Percentiles rank a stretch among this genome's conserved stretches.
phyloP scores from a whole-genome alignment of 2,113 vertebrate species.

The Coptodon bakossiorum region DNA sequence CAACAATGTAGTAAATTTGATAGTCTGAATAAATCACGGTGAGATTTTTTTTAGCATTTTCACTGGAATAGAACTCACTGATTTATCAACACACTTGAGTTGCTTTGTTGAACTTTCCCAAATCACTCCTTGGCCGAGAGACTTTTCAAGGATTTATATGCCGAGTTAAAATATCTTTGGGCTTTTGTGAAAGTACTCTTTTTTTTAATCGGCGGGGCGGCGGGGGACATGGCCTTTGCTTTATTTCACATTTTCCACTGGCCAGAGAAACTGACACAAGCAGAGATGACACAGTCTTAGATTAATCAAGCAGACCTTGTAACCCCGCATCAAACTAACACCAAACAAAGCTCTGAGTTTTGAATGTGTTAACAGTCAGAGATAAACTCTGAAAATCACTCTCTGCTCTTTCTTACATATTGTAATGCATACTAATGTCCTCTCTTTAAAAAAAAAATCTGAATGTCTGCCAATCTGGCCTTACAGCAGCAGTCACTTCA shows the following conservation, averaged over 20 bases:
- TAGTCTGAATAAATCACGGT: background rate
- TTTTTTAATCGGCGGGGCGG: background rate
- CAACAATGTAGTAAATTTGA: background rate
- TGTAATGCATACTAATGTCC: conserved; percentile 22
- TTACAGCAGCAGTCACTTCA: background rate
- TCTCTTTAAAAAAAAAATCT: background rate
- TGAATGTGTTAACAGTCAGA: background rate
- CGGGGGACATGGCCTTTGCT: background rate
- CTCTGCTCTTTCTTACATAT: background rate
- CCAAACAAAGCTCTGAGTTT: conserved; percentile 9
- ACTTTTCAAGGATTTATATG: background rate
- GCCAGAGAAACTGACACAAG: background rate
- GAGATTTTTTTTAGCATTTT: background rate
- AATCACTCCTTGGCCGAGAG: background rate
- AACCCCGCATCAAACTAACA: background rate
- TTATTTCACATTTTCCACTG: background rate
- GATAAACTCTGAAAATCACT: conserved; percentile 14
- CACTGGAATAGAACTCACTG: background rate
- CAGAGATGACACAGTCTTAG: background rate
- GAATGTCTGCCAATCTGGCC: background rate
- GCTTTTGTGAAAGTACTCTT: background rate
- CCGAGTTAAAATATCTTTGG: background rate
- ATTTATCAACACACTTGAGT: background rate
- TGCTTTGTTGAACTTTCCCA: background rate
- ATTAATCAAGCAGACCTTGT: background rate